Evolutionary conservation across 2,888 invertebrate genomes (phyloP).

Genomic region (Petrolisthes manimaculis): DNA sequence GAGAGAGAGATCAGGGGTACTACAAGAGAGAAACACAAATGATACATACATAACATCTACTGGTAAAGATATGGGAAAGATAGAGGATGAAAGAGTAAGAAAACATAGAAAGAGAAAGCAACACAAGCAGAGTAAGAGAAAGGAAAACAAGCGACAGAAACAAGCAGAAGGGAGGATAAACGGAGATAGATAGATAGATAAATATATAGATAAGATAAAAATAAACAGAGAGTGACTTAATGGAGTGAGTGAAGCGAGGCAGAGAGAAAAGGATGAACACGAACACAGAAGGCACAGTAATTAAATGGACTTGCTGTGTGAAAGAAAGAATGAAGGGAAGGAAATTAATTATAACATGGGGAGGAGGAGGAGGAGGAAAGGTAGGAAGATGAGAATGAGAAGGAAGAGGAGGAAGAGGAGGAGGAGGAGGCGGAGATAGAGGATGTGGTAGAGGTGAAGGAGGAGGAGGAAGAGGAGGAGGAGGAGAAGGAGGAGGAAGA

Average conservation of each 20-base stretch:
- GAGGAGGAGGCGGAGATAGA: neutral
- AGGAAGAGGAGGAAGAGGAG: neutral
- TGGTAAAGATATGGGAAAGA: neutral
- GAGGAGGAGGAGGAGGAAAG: too few species aligned
- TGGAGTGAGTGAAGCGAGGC: neutral
- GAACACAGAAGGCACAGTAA: neutral
- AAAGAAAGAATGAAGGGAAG: slow-evolving; percentile 12
- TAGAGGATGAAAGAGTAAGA: neutral
- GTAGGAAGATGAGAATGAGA: too few species aligned
- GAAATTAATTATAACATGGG: too few species aligned
- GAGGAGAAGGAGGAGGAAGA: slow-evolving; percentile 7
- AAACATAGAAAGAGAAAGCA: neutral
- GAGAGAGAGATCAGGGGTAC: neutral
- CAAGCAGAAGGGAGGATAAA: neutral
- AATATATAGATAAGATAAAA: too few species aligned
- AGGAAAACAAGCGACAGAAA: neutral
- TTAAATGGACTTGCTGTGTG: neutral
- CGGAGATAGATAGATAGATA: slow-evolving; percentile 14
- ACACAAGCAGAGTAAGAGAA: neutral
- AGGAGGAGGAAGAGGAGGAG: slow-evolving; percentile 6
- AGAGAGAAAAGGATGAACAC: neutral
- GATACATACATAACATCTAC: neutral
- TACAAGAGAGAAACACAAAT: neutral
- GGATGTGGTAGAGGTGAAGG: neutral
- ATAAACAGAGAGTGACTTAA: neutral